Evolutionary conservation across 2,113 vertebrate species (phyloP), one percentile per base, ranked within the genome.

Genomic region (Neopipo cinnamomea): DNA sequence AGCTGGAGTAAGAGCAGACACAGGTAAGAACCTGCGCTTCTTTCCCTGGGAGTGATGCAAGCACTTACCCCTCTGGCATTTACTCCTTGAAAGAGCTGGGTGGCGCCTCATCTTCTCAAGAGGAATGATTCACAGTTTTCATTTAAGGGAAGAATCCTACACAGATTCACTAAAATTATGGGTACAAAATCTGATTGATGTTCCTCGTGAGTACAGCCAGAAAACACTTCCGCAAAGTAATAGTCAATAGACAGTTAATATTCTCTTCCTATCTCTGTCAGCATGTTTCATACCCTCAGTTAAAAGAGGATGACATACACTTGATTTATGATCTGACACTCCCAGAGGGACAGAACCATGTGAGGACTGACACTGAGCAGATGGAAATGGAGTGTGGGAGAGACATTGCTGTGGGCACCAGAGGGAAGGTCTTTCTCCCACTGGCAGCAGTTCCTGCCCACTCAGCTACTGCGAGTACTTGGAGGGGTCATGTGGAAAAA

Each of bases 391-490:
- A 12, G 2, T 30, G 35, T 16, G 18, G n/a, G 52, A 79, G 56
- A 49, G 9, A 3, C 9, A 28, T 5, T 49, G 20, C 28, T 86
- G 16, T 22, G 35, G 12, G 12, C 5, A 7, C 6, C 35, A 25
- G 8, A 1, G 3, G 44, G n/a, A 76, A 86, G 25, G 12, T 84
- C 53, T 42, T 47, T 24, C 35, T 85, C 17, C 61, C 31, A 10
- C 42, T 24, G 37, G 33, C 27, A 63, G 25, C 71, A 80, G 53
- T 25, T 44, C 14, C 46, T 58, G 16, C 6, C 1, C 4, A 8
- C 39, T 10, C 2, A 3, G 28, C 8, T 50, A 52, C 35, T 9
- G 1, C 9, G 35, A 56, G 14, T 3, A 2, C 20, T 19, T 35
- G 20, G 8, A 11, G 6, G 7, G 3, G 1, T 52, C 21, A 22